Percentiles rank a stretch among this genome's conserved stretches.
Conservation (phyloP, 2,113 vertebrate species). For the Reinhardtius hippoglossoides region DNA sequence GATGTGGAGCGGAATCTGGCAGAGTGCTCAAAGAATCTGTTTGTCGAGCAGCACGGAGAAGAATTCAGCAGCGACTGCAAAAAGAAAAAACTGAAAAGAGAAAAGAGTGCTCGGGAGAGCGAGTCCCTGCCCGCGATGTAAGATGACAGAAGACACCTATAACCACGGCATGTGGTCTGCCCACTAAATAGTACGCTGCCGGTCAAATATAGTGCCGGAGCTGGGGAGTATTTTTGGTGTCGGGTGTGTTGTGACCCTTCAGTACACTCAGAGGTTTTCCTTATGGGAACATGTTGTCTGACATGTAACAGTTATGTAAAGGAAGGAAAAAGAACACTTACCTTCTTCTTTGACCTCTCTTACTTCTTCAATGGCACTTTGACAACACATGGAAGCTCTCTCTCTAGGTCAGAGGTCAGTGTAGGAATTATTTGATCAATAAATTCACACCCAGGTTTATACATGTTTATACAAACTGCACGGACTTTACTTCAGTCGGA, state of each 20-base stretch:
- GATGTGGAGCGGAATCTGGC: conserved; percentile 60
- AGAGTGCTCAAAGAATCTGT: conserved; percentile 58
- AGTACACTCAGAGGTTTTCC: conserved; percentile 20
- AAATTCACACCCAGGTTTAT: neutral
- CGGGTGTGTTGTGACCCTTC: conserved; percentile 32
- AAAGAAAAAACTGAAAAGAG: neutral
- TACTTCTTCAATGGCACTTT: no score
- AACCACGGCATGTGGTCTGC: conserved; percentile 25
- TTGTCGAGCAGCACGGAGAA: conserved; percentile 23
- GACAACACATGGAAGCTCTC: neutral
- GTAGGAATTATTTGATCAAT: no score
- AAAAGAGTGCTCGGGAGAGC: neutral
- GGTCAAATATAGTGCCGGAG: conserved; percentile 30
- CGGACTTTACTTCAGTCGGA: neutral
- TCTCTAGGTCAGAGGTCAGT: neutral
- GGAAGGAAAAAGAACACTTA: neutral
- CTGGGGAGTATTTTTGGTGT: conserved; percentile 42
- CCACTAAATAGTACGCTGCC: conserved; percentile 33
- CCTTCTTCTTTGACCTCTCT: no score
- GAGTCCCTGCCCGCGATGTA: conserved; percentile 4
- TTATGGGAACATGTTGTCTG: conserved; percentile 9
- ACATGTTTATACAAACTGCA: neutral
- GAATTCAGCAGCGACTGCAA: neutral
- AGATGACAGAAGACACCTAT: conserved; percentile 54
- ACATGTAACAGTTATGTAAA: neutral